These are phyloP conservation scores for Tetranychus truncatus DNA, from an alignment of 2,888 invertebrate genomes.

Conservation along the genomic window DNA sequence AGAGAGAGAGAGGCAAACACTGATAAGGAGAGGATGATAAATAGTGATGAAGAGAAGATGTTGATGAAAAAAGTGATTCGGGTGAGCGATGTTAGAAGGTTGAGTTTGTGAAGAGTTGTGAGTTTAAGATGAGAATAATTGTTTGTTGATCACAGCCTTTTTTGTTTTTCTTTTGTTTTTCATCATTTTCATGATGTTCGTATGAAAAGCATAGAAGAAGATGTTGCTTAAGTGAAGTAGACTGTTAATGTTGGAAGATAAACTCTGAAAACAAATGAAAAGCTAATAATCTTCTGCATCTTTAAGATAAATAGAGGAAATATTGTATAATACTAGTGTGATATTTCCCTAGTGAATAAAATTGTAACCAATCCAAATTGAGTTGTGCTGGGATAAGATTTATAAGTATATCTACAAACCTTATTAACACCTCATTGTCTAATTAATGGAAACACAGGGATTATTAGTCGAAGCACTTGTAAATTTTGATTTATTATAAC, in stretches of 20 bases:
- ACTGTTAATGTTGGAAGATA: neutral
- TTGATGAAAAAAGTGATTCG: neutral
- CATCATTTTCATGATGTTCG: neutral
- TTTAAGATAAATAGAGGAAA: too few relatives aligned
- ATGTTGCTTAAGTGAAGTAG: neutral
- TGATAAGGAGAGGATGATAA: neutral
- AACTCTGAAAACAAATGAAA: neutral
- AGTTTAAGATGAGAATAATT: neutral
- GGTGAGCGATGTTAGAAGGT: neutral
- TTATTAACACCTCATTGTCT: neutral
- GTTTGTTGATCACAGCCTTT: neutral
- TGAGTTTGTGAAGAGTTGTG: neutral
- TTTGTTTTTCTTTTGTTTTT: neutral
- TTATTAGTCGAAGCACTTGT: too few relatives aligned
- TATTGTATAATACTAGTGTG: too few relatives aligned
- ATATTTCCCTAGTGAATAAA: neutral
- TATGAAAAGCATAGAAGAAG: neutral
- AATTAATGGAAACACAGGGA: neutral
- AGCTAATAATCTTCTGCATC: too few relatives aligned
- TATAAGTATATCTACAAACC: neutral
- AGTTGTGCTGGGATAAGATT: neutral
- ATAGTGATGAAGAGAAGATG: neutral
- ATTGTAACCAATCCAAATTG: neutral
- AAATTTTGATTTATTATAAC: too few relatives aligned
- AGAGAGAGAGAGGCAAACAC: neutral